Evolutionary conservation across 2,888 invertebrate species (phyloP), one percentile per base, ranked within the genome.

Genomic region (Dynastes tityus): DNA sequence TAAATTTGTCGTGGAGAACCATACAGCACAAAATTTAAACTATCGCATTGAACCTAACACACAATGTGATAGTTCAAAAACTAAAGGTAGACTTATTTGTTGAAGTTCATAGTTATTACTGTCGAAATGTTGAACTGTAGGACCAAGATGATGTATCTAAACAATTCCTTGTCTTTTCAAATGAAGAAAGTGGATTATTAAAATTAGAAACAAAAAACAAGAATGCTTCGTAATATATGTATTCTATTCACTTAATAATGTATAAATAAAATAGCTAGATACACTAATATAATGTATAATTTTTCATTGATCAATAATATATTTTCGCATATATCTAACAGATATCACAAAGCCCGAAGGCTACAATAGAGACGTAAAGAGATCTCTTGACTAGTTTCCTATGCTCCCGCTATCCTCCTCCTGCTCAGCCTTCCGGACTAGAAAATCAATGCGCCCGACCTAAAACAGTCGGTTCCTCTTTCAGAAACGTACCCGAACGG

Each of bases 401-500:
- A 29, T 73, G 2, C 61, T 22, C 27, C 16, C 61, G 29, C 11
- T 8, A 32, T 63, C 40, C 27, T 16, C 16, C 27, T 32, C 1
- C 61, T 37, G 29, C 58, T 71, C 32, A 22, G 32, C 55, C 67
- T 27, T 40, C 45, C 77, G 68, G 70, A 77, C 78, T 73, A 78
- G 73, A 78, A 58, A 74, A 58, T 77, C 76, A 79, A 53, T 79
- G 79, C 37, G 77, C 77, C 61, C 67, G 64, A 22, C 77, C 77
- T 80, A 92, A 87, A 85, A 92, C 90, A 27, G 93, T 94, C 0
- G 94, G 94, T 87, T 94, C 94, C 82, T 95, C 95, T 87, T 94
- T 94, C 22, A 94, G 88, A 85, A 95, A 95, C 0, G 95, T 95
- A 22, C 93, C 93, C 0, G 95, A 95, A 64, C 95, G 91, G 80